Conservation (phyloP, 2,113 vertebrate species). For the Piliocolobus tephrosceles region DNA sequence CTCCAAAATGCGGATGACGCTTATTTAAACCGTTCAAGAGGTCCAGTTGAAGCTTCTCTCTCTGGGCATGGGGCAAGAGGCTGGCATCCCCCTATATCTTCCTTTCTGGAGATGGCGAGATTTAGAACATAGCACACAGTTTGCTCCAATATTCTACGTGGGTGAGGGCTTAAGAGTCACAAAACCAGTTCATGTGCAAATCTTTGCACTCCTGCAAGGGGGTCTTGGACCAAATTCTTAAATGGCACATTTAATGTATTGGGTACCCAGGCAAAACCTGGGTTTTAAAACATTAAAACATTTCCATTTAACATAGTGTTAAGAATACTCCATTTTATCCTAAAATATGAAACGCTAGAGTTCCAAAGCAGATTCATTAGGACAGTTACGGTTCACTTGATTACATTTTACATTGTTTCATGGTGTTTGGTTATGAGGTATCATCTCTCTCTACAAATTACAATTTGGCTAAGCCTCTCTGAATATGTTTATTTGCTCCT, state of each 20-base stretch:
- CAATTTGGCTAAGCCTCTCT: background rate
- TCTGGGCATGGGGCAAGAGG: background rate
- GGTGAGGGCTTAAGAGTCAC: background rate
- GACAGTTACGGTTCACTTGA: background rate
- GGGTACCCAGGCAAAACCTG: background rate
- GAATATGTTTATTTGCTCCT: background rate
- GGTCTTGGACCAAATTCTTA: background rate
- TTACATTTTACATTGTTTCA: background rate
- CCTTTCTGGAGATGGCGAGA: background rate
- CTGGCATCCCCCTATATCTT: accelerated
- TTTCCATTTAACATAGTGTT: background rate
- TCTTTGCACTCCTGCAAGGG: background rate
- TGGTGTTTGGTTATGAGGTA: background rate
- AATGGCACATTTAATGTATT: background rate
- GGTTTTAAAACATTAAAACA: no score
- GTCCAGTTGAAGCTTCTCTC: background rate
- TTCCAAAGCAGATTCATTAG: background rate
- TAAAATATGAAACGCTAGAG: background rate
- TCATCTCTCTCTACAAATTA: background rate
- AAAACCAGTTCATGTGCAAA: background rate
- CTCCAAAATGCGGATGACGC: background rate
- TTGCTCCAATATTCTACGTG: background rate
- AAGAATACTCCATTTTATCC: background rate
- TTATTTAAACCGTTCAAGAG: background rate
- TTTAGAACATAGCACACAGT: background rate